Conservation (phyloP, 2,113 vertebrate species). For the Mormoops blainvillei region DNA sequence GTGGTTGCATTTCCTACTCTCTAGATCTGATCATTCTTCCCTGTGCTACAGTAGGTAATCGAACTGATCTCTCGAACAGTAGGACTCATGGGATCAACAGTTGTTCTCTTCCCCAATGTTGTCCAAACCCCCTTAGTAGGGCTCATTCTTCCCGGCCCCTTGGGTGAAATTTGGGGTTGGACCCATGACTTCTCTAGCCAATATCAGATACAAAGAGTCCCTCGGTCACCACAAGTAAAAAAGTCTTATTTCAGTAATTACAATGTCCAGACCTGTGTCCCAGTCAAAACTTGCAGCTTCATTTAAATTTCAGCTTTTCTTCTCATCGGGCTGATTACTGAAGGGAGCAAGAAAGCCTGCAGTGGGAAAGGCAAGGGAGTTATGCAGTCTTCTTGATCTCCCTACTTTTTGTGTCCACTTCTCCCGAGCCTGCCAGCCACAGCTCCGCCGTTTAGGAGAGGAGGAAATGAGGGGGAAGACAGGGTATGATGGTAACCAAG, state of each 20-base stretch:
- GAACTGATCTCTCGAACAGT: neutral
- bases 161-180: neutral
- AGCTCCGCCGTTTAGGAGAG: neutral
- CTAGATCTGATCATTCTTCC: neutral
- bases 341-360: neutral
- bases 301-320: neutral
- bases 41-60: neutral
- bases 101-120: neutral
- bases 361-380: neutral
- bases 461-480: accelerated
- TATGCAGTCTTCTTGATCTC: neutral
- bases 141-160: neutral
- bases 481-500: neutral
- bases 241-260: neutral
- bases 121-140: neutral
- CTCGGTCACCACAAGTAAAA: neutral
- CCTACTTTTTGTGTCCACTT: neutral
- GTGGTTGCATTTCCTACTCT: neutral
- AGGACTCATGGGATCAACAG: neutral
- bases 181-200: neutral
- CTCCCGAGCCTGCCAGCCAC: neutral
- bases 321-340: neutral
- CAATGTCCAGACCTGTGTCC: neutral
- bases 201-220: neutral
- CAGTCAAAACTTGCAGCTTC: neutral